phyloP scores from a whole-genome alignment of 1,140 invertebrate genomes.

The Drosophila dunni region DNA sequence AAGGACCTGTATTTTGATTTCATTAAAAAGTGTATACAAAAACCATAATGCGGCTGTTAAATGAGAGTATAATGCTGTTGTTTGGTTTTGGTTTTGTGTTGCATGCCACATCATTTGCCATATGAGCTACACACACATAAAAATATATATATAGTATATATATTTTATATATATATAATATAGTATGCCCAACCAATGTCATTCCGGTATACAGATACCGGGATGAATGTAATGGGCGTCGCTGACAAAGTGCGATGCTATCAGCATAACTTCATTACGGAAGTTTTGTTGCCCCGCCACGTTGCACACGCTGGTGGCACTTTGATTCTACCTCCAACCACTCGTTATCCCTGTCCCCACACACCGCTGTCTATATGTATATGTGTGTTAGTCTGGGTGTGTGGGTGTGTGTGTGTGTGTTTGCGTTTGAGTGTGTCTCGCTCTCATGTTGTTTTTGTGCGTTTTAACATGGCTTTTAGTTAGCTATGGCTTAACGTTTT shows the following conservation, averaged over 20 bases:
- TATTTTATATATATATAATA: neutral
- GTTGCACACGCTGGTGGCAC: conserved; percentile 23
- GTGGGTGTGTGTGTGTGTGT: conserved; percentile 25
- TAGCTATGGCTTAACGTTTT: conserved; percentile 41
- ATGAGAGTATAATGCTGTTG: conserved; percentile 21
- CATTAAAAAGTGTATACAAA: conserved; percentile 42
- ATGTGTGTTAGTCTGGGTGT: neutral
- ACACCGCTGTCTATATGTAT: too few relatives aligned
- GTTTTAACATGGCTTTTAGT: conserved; percentile 74
- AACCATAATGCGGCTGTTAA: conserved; percentile 33
- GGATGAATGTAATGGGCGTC: conserved; percentile 28
- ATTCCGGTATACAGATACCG: conserved; percentile 30
- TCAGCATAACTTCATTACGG: conserved; percentile 82
- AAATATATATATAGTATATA: too few relatives aligned
- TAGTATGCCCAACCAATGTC: neutral
- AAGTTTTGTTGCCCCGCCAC: conserved; percentile 56
- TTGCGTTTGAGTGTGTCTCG: conserved; percentile 30
- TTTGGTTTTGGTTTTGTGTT: neutral
- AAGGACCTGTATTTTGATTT: conserved; percentile 35
- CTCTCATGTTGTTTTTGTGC: conserved; percentile 59
- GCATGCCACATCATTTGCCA: conserved; percentile 22
- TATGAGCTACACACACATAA: neutral
- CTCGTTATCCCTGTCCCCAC: neutral
- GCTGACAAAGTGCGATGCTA: conserved; percentile 76
- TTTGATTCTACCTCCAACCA: conserved; percentile 17